Evolutionary conservation across 2,888 invertebrate species (phyloP), one percentile per base, ranked within the genome.

Genomic region (Osmoderma eremita): DNA sequence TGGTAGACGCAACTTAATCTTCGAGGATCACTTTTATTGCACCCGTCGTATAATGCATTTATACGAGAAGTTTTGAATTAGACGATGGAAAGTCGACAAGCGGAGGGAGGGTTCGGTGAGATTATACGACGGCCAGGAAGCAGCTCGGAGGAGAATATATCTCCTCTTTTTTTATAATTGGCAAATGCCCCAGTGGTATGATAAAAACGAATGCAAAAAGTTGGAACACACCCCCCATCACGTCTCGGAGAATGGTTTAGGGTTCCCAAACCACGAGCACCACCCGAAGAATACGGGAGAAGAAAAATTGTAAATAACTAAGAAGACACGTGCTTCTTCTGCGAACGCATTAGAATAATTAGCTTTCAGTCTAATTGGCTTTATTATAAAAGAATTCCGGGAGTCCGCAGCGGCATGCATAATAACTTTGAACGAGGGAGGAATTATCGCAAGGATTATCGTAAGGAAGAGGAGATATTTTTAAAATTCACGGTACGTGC

Each of bases 131-230:
- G 17, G 22, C 12, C 13, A 13, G 15, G 30, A 2, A 17, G 24
- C 24, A 58, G 15, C n/a, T n/a, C n/a, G n/a, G 20, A 42, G 10
- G 22, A 48, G 12, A 18, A 12, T 20, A 48, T 48, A 58, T 65
- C 54, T 45, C 30, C 30, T 75, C 70, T 75, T 73, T 72, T n/a
- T 76, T 79, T 81, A 81, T 82, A 82, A 82, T 82, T 76, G 81
- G 78, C 75, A 78, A 78, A 80, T 41, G 80, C 80, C 82, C 81
- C 81, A 75, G 79, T 78, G 81, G 81, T 78, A 75, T 79, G 76
- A 81, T 82, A 81, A 82, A 81, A 80, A 78, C 78, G 79, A 81
- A 65, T 50, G 51, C 49, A 63, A 78, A 78, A 79, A 78, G 75
- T 77, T 76, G 75, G 77, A 78, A 78, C 17, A 10, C 1, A 30